Percentiles rank a stretch among this genome's conserved stretches.
These are phyloP conservation scores for Drosophila arizonae DNA, from an alignment of 1,140 invertebrate genomes.

Conservation along the genomic window DNA sequence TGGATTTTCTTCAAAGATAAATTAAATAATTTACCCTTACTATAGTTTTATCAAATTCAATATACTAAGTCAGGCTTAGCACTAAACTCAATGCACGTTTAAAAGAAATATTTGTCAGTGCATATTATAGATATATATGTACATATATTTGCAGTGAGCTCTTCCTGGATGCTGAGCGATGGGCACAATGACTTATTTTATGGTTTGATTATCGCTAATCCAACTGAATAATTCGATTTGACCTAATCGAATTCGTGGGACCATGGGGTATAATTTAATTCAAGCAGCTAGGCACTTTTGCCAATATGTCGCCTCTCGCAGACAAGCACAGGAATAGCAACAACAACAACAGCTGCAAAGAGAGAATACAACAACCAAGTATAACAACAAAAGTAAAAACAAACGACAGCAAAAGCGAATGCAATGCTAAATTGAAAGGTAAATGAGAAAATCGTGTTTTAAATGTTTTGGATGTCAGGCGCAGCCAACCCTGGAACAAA, in stretches of 20 bases:
- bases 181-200: conserved; percentile 41
- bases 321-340: conserved; percentile 24
- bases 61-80: too few relatives aligned
- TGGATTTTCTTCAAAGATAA: too few relatives aligned
- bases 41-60: too few relatives aligned
- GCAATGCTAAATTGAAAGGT: conserved; percentile 69
- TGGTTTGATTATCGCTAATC: conserved; percentile 59
- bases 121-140: too few relatives aligned
- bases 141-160: too few relatives aligned
- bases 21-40: too few relatives aligned
- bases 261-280: conserved; percentile 60
- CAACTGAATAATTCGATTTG: conserved; percentile 72
- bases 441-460: conserved; percentile 78
- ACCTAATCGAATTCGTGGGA: conserved; percentile 60
- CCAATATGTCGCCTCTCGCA: conserved; percentile 63
- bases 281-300: conserved; percentile 58
- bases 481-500: conserved; percentile 18
- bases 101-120: too few relatives aligned
- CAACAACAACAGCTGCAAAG: conserved; percentile 1
- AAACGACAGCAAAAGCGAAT: conserved; percentile 35
- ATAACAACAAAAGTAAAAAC: background rate
- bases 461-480: conserved; percentile 68
- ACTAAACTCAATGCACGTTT: too few relatives aligned
- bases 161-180: background rate
- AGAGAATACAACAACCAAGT: background rate